These are phyloP conservation scores for Ypsolopha scabrella DNA, from an alignment of 2,888 invertebrate species.

Conservation along the genomic window DNA sequence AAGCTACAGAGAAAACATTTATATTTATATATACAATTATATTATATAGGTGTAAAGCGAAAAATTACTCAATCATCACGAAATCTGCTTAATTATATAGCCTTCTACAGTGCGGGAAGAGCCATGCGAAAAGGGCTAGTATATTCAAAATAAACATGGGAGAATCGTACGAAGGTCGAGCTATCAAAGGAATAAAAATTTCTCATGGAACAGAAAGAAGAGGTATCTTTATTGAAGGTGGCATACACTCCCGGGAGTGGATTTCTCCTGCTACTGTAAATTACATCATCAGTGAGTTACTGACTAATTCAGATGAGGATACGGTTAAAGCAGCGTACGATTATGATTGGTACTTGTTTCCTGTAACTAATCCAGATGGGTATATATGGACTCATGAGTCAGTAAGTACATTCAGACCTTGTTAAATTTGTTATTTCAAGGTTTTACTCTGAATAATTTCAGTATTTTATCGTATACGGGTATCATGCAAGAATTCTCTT, in stretches of 20 bases:
- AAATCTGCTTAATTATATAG: too few relatives aligned
- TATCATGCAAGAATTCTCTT: conserved; percentile 76
- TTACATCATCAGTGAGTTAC: conserved; percentile 58
- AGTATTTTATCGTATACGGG: conserved; percentile 68
- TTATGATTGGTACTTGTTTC: neutral
- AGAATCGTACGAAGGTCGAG: conserved; percentile 30
- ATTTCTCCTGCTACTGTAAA: conserved; percentile 65
- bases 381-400: conserved; percentile 74
- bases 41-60: too few relatives aligned
- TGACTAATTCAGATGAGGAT: conserved; percentile 23
- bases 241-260: conserved; percentile 77
- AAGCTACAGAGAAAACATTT: too few relatives aligned
- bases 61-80: too few relatives aligned
- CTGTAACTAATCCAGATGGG: conserved; percentile 78
- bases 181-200: conserved; percentile 58
- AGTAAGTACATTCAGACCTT: conserved; percentile 55
- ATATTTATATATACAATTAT: too few relatives aligned
- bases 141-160: too few relatives aligned
- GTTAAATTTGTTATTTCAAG: too few relatives aligned
- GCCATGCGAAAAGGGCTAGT: too few relatives aligned
- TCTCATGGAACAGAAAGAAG: conserved; percentile 28
- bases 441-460: too few relatives aligned
- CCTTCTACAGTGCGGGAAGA: too few relatives aligned
- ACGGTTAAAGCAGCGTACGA: neutral
- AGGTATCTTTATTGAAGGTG: conserved; percentile 26